Evolutionary conservation across 2,113 vertebrate species (phyloP).

Genomic region (Psammodynastes pulverulentus): DNA sequence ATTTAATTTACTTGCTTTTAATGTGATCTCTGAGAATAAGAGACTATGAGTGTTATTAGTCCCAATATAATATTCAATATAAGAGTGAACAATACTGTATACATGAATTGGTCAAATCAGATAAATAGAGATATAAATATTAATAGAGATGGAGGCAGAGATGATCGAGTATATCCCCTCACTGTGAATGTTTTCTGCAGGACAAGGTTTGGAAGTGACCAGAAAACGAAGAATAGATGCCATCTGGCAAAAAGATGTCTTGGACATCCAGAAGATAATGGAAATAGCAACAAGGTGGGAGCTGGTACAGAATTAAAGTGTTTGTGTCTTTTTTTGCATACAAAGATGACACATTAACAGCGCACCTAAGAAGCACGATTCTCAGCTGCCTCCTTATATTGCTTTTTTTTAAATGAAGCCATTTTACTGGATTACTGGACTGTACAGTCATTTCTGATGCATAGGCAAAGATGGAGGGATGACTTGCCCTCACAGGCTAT

Average conservation of each 20-base stretch:
- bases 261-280: not conserved
- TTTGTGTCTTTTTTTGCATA: not conserved
- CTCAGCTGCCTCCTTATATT: not conserved
- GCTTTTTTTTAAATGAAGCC: not conserved
- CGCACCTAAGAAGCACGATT: not conserved
- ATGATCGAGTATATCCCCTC: not conserved
- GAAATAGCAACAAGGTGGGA: not conserved
- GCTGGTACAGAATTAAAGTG: not conserved
- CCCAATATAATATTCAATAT: not conserved
- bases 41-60: not conserved
- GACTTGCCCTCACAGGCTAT: not conserved
- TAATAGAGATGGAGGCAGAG: not conserved
- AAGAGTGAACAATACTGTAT: not conserved
- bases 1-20: not conserved
- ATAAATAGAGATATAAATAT: not conserved
- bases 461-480: not conserved
- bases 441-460: not conserved
- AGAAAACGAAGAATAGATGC: not conserved
- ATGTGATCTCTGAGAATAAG: not conserved
- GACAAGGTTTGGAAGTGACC: not conserved
- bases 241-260: not conserved
- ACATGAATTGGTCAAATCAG: not conserved
- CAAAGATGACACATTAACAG: not conserved
- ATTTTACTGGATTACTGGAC: not conserved
- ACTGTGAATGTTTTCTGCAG: not conserved